Percentiles rank a stretch among this genome's conserved stretches.
phyloP scores from a whole-genome alignment of 35 echinoderm and acorn worm species.

The Heliocidaris tuberculata region DNA sequence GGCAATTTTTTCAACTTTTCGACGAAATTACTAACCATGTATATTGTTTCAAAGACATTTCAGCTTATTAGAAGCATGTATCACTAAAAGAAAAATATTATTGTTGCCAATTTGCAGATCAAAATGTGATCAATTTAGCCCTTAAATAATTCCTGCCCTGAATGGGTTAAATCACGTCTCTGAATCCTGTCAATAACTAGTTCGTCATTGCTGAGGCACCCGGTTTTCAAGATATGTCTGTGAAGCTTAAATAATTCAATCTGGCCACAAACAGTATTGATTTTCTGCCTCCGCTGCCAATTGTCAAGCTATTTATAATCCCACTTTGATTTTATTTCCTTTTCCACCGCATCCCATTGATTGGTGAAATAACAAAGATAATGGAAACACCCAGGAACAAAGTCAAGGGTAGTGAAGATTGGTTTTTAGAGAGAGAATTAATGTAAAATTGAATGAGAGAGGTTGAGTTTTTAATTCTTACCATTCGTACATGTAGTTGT shows the following conservation, averaged over 20 bases:
- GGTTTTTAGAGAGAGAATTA: not conserved
- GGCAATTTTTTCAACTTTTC: no score
- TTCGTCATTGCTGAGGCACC: not conserved
- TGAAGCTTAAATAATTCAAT: conserved; percentile 12
- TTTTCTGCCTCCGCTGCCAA: not conserved
- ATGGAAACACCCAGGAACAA: not conserved
- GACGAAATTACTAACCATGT: no score
- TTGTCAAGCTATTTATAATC: conserved; percentile 4
- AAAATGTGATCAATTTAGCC: no score
- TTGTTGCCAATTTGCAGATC: no score
- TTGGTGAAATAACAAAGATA: not conserved
- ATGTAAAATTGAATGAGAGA: not conserved
- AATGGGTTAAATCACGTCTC: no score
- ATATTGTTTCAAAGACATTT: no score
- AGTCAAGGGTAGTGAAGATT: not conserved
- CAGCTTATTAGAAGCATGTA: no score
- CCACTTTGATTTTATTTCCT: not conserved
- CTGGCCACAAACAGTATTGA: not conserved
- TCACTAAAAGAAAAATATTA: no score
- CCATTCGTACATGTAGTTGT: not conserved
- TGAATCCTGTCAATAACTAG: not conserved
- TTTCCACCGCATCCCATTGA: not conserved
- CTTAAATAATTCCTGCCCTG: no score
- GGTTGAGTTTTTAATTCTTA: not conserved
- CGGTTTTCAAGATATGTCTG: not conserved